phyloP scores from a whole-genome alignment of 2,797 vertebrate genomes.

The Gambelia wislizenii region DNA sequence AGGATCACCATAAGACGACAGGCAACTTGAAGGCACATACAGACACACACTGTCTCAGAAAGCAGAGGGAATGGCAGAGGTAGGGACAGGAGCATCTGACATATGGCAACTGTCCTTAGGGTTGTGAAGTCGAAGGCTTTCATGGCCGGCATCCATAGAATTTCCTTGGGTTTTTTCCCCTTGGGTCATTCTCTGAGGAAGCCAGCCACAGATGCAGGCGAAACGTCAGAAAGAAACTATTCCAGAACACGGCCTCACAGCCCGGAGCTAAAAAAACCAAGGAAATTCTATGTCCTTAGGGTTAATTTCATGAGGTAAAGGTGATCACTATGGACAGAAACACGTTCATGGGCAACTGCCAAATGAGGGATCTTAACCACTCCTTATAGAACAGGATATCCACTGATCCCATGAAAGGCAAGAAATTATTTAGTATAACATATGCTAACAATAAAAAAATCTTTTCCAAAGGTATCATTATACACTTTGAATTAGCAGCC shows the following conservation, averaged over 20 bases:
- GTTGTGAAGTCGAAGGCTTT: too few relatives aligned
- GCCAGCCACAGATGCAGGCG: too few relatives aligned
- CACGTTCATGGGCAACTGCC: neutral
- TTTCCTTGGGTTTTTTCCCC: too few relatives aligned
- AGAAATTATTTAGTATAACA: neutral
- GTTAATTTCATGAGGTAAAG: neutral
- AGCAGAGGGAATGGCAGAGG: too few relatives aligned
- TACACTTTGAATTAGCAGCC: neutral
- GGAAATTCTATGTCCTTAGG: neutral
- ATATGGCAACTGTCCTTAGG: neutral
- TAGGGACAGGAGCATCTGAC: neutral
- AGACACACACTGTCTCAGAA: too few relatives aligned
- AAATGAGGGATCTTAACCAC: neutral
- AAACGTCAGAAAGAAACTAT: too few relatives aligned
- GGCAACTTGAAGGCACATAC: too few relatives aligned
- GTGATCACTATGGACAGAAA: neutral
- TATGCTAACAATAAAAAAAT: neutral
- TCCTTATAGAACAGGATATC: slow-evolving; percentile 30
- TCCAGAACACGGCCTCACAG: too few relatives aligned
- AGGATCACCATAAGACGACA: too few relatives aligned
- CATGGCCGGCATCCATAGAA: too few relatives aligned
- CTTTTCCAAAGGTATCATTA: neutral
- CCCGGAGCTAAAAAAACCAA: too few relatives aligned
- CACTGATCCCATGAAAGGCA: neutral
- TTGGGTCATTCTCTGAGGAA: too few relatives aligned